A percentile compares a stretch with the other conserved stretches of the same genome.
phyloP scores from a whole-genome alignment of 1,140 invertebrate species.

The Bombyx mori region DNA sequence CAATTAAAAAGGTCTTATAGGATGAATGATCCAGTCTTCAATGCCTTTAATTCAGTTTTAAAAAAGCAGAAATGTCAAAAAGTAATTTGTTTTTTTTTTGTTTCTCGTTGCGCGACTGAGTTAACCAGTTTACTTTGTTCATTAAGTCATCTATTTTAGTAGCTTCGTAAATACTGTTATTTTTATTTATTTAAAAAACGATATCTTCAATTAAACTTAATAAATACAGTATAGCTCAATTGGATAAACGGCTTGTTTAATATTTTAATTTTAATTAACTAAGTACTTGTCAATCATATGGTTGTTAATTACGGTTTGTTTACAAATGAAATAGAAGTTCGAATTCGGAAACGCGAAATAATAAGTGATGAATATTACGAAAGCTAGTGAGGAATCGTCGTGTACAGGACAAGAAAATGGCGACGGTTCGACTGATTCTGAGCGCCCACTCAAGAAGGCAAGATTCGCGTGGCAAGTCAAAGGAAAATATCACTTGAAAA shows the following conservation, averaged over 20 bases:
- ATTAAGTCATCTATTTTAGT: no score
- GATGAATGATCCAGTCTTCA: no score
- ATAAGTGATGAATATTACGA: slow-evolving; percentile 47
- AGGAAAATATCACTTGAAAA: slow-evolving; percentile 74
- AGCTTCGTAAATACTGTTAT: neutral
- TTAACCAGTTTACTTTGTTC: no score
- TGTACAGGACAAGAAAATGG: slow-evolving; percentile 67
- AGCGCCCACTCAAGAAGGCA: slow-evolving; percentile 75
- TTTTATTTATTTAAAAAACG: neutral
- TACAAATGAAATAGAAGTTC: slow-evolving; percentile 39
- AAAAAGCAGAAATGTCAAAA: no score
- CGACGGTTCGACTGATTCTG: slow-evolving; percentile 59
- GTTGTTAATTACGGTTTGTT: slow-evolving; percentile 65
- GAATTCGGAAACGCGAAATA: slow-evolving; percentile 17
- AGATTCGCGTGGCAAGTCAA: slow-evolving; percentile 77
- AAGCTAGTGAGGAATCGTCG: slow-evolving; percentile 51
- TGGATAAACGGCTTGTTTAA: neutral
- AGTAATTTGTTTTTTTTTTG: no score
- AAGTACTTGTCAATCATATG: slow-evolving; percentile 66
- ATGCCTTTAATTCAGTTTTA: no score
- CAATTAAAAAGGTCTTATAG: no score
- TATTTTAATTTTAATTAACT: slow-evolving; percentile 27
- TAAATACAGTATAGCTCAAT: no score
- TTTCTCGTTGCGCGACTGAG: no score
- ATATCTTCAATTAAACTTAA: no score